Conservation (phyloP, 2,113 vertebrate species). For the Anolis sagrei region DNA sequence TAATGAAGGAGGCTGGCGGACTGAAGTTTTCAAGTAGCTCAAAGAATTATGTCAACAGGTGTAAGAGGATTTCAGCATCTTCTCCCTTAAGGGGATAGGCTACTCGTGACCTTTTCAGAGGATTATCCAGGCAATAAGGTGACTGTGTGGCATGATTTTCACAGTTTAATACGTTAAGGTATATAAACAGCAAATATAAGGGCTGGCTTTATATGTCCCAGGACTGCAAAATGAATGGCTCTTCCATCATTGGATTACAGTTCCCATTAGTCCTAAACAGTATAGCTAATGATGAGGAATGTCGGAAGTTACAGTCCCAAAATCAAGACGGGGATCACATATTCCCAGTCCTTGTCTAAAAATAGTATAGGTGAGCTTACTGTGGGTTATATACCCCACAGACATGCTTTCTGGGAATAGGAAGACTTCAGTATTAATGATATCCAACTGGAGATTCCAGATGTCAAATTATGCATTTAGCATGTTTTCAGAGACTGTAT, state of each 20-base stretch:
- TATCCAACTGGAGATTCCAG: not conserved
- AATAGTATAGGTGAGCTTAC: not conserved
- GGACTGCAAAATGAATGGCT: not conserved
- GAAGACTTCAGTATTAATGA: not conserved
- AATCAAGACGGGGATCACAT: not conserved
- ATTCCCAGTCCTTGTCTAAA: not conserved
- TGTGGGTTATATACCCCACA: not conserved
- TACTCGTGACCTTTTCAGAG: not conserved
- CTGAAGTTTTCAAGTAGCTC: fast-evolving
- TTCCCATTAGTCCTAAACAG: not conserved
- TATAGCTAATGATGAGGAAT: not conserved
- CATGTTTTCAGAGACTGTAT: not conserved
- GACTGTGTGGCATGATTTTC: not conserved
- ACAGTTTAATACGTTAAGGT: not conserved
- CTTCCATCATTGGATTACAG: not conserved
- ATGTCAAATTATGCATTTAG: not conserved
- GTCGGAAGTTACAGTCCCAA: not conserved
- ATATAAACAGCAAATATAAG: not conserved
- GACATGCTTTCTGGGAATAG: not conserved
- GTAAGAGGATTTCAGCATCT: not conserved
- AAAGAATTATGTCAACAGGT: constrained; percentile 8
- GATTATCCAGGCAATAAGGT: not conserved
- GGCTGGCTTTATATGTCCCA: not conserved
- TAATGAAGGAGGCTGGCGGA: not conserved
- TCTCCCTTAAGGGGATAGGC: not conserved